Percentiles rank a stretch among this genome's conserved stretches.
These are phyloP conservation scores for Antidorcas marsupialis DNA, from an alignment of 2,113 vertebrate species.

Conservation along the genomic window DNA sequence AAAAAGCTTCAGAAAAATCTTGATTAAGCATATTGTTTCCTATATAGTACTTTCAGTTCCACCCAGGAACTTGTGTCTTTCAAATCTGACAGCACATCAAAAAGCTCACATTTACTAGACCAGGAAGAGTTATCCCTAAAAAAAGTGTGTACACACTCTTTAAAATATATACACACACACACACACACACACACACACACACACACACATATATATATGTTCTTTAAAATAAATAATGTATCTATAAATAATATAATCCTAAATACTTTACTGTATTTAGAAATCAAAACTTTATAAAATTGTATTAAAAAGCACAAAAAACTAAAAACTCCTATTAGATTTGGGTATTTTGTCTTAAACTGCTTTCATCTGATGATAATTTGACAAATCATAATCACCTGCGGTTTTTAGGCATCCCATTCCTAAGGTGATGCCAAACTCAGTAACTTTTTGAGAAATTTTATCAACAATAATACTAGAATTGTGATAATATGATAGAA, in stretches of 20 bases:
- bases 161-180: neutral
- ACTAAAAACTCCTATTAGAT: neutral
- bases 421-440: neutral
- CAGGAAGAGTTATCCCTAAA: neutral
- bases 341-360: neutral
- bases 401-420: neutral
- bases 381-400: neutral
- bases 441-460: neutral
- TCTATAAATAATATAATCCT: neutral
- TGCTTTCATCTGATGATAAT: neutral
- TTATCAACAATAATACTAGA: neutral
- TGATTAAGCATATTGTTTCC: neutral
- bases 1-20: neutral
- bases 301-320: neutral
- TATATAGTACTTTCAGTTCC: neutral
- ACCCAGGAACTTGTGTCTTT: neutral
- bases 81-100: neutral
- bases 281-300: neutral
- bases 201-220: neutral
- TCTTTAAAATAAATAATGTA: neutral
- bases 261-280: neutral
- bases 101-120: neutral
- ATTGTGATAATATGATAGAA: neutral
- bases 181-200: too few species aligned
- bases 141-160: neutral